Conservation (phyloP, 2,113 vertebrate genomes). For the Nasalis larvatus region DNA sequence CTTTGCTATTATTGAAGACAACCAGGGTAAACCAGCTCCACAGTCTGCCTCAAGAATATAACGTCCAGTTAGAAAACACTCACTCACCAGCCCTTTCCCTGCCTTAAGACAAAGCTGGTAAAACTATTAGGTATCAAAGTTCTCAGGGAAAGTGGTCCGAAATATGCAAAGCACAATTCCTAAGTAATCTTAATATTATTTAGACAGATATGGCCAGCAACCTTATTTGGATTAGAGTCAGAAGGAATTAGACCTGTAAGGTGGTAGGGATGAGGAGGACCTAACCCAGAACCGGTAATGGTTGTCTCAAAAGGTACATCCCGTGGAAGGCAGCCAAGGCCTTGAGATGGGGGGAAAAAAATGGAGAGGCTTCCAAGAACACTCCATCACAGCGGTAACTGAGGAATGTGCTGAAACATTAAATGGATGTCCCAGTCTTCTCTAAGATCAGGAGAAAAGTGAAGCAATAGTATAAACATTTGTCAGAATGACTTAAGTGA, state of each 20-base stretch:
- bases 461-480: constrained; percentile 46
- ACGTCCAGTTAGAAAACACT: constrained; percentile 32
- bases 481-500: constrained; percentile 32
- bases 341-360: not conserved
- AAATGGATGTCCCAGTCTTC: constrained; percentile 34
- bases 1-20: constrained; percentile 55
- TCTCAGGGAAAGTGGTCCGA: not conserved
- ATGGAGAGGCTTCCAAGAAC: constrained; percentile 53
- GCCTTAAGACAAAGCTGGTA: constrained; percentile 19
- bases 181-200: constrained; percentile 31
- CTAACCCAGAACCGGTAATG: not conserved
- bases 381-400: constrained; percentile 52
- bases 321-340: constrained; percentile 43
- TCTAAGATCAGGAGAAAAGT: constrained; percentile 32
- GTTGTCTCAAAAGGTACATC: constrained; percentile 48
- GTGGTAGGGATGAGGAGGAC: not conserved
- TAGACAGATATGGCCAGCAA: constrained; percentile 29
- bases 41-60: not conserved
- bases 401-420: constrained; percentile 64
- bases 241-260: constrained; percentile 36
- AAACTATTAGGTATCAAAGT: constrained; percentile 52
- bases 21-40: not conserved
- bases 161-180: not conserved
- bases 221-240: constrained; percentile 16
- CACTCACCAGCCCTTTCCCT: not conserved